These are phyloP conservation scores for Trichomalopsis sarcophagae DNA, from an alignment of 1,140 invertebrate species.

Conservation along the genomic window DNA sequence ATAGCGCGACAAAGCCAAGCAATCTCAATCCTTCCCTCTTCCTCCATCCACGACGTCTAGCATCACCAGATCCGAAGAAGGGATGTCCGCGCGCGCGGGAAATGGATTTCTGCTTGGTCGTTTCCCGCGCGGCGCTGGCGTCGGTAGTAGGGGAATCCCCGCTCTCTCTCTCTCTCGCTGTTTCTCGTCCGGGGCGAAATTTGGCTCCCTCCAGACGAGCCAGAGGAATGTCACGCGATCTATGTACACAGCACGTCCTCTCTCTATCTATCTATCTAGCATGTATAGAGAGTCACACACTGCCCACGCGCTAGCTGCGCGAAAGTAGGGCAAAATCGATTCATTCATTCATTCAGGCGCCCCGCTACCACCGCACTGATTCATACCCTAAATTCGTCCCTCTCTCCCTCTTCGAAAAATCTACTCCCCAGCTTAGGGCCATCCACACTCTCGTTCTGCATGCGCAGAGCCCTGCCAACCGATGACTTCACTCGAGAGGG, in stretches of 20 bases:
- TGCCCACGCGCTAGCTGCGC: conserved; percentile 57
- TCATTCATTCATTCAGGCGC: conserved; percentile 66
- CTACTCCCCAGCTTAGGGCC: background rate
- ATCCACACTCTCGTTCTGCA: background rate
- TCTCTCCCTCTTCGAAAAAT: background rate
- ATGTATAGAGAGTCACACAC: background rate
- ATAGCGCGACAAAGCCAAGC: conserved; percentile 27
- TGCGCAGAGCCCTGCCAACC: background rate
- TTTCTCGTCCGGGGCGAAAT: background rate
- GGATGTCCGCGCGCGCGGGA: conserved; percentile 41
- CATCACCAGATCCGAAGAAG: background rate
- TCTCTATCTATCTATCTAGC: background rate
- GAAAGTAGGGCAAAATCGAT: conserved; percentile 68
- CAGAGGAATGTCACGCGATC: conserved; percentile 41
- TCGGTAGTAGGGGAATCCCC: conserved; percentile 56
- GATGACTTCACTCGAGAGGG: conserved; percentile 5
- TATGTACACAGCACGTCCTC: conserved; percentile 52
- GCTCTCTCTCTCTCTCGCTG: background rate
- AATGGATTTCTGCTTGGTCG: conserved; percentile 66
- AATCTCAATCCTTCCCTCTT: background rate
- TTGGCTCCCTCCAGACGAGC: conserved; percentile 45
- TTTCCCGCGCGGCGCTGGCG: conserved; percentile 47
- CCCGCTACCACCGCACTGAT: conserved; percentile 56
- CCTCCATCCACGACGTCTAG: background rate
- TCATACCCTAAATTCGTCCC: conserved; percentile 54